Conservation (phyloP, 2,113 vertebrate genomes). For the Acrocephalus kingi region DNA sequence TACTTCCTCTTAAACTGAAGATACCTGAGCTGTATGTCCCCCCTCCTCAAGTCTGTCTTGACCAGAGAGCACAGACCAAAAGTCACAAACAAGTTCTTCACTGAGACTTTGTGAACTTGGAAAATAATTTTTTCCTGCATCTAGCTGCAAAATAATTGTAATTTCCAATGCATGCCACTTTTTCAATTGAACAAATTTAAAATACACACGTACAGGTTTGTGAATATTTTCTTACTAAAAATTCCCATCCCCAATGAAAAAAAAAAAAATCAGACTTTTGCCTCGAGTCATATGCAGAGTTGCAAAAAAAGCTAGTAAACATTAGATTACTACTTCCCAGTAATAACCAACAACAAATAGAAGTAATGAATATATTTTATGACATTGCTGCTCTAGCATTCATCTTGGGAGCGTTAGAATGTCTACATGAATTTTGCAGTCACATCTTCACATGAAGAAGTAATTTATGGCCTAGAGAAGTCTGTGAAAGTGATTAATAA, state of each 20-base stretch:
- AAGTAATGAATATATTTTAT: conserved; percentile 51
- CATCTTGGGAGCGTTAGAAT: background rate
- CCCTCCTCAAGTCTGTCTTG: background rate
- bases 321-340: background rate
- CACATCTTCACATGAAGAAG: background rate
- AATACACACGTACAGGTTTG: accelerated
- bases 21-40: background rate
- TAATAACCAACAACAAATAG: background rate
- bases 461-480: conserved; percentile 3
- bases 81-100: background rate
- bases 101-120: background rate
- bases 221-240: background rate
- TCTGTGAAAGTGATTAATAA: background rate
- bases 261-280: background rate
- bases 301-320: background rate
- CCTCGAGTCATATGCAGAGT: background rate
- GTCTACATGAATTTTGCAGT: conserved; percentile 22
- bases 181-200: background rate
- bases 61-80: background rate
- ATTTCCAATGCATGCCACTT: background rate
- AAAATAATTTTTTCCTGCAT: background rate
- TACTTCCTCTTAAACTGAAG: background rate
- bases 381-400: background rate
- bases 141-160: background rate
- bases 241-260: too few relatives aligned